Evolutionary conservation across 2,113 vertebrate species (phyloP), one percentile per base, ranked within the genome.

Genomic region (Mohoua ochrocephala): DNA sequence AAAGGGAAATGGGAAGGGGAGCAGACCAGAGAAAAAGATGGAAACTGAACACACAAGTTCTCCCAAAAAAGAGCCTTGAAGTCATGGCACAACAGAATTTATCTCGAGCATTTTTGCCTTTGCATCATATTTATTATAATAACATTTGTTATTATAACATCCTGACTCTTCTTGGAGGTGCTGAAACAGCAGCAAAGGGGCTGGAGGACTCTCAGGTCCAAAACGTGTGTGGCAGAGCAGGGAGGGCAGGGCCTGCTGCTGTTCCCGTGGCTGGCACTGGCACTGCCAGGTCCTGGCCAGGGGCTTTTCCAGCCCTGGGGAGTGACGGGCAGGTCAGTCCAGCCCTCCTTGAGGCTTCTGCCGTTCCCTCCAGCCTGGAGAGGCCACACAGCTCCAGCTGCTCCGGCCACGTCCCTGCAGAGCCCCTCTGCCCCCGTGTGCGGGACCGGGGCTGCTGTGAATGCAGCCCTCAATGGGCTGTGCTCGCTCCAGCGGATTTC

Each of bases 321-420:
- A 23, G 47, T 0, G 3, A 33, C 6, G 44, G 59, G 39, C 84
- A 68, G 65, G 2, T 19, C 85, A 47, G 47, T 1, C 2, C 49
- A 13, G 7, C 52, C 68, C 45, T 39, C 17, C 44, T 9, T 8
- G 39, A 28, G 47, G 7, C 11, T 30, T n/a, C 37, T 64, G 59
- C 59, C 0, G 0, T n/a, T 63, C 50, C 9, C 53, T 52, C 19
- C 2, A 4, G 24, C 37, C 53, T 24, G 73, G 30, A 77, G 78
- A 42, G 59, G 39, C 54, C 53, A 15, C 78, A 57, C 22, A 30
- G 23, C 7, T 1, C 22, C 1, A 2, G 18, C 23, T 47, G 17
- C 31, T 30, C 65, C 1, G 4, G 4, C 30, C 19, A 1, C 3
- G 6, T 22, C 35, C 19, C 35, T 20, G 3, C 59, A 35, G 39